Evolutionary conservation across 2,888 invertebrate species (phyloP).

Genomic region (Isoperla grammatica): DNA sequence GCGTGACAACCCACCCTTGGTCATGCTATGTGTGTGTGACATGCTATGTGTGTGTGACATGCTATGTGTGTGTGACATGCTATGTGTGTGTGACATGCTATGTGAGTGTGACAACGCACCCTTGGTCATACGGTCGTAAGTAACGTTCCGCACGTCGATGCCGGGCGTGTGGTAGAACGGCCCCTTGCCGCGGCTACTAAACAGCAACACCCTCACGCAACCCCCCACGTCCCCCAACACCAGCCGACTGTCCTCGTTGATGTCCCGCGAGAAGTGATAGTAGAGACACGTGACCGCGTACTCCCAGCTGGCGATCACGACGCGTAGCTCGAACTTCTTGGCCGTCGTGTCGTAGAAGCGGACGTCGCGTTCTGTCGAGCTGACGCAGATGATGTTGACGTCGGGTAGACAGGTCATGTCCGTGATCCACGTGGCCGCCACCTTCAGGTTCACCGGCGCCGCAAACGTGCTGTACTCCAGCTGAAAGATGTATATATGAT

Average conservation of each 20-base stretch:
- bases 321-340: slow-evolving; percentile 63
- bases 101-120: too few relatives aligned
- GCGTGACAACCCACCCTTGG: too few relatives aligned
- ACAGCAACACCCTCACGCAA: slow-evolving; percentile 57
- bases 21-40: too few relatives aligned
- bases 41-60: too few relatives aligned
- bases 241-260: slow-evolving; percentile 55
- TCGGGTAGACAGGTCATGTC: slow-evolving; percentile 70
- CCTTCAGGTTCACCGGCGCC: slow-evolving; percentile 51
- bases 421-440: slow-evolving; percentile 65
- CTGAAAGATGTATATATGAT: too few relatives aligned
- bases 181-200: slow-evolving; percentile 57
- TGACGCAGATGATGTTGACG: slow-evolving; percentile 65
- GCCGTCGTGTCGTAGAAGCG: slow-evolving; percentile 75
- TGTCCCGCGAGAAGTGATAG: slow-evolving; percentile 56
- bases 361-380: slow-evolving; percentile 71
- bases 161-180: slow-evolving; percentile 66
- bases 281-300: slow-evolving; percentile 51
- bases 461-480: not conserved
- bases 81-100: too few relatives aligned
- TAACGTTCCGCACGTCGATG: slow-evolving; percentile 44
- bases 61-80: too few relatives aligned
- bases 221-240: slow-evolving; percentile 72
- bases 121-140: slow-evolving; percentile 17
- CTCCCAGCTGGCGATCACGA: slow-evolving; percentile 60